Base-by-base conservation (phyloP, 2,888 invertebrate species). In the Leptopilina drosophilae region DNA sequence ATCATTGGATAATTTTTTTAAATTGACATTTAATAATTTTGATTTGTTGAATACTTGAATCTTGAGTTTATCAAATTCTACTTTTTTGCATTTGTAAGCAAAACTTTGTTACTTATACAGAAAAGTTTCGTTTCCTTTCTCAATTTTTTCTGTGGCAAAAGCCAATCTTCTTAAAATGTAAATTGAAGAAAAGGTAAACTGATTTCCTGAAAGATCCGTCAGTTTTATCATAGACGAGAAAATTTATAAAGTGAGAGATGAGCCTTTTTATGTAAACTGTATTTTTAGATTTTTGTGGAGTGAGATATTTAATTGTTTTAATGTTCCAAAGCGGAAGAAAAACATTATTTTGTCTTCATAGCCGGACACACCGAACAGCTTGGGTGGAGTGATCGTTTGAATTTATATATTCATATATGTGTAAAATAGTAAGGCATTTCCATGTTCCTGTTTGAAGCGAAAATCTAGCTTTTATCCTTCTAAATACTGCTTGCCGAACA, bases 341-440 rank as follows among this genome's bases (percentile, higher is more conserved):
- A 64, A 64, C 33, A 33, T 33, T 11, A 9, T 33, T 12, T 33
- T 64, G 11, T 14, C 20, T 9, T 12, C 6, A 12, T 46, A 9
- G 46, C 7, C 9, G 46, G 46, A 46, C 11, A 26, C 11, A 26
- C 12, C 33, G 12, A 26, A 11, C 33, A 33, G 33, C 33, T 33
- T 5, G 20, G 20, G 0, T 20, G 20, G 20, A 2, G 33, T 33
- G 33, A 64, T 64, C 64, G 7, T 26, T 26, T 64, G 64, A 26
- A 64, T 64, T 64, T 64, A 64, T 64, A 9, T 26, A 64, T 64
- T 64, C 64, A 64, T 64, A 33, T 64, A 42, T 42, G 64, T 64
- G 26, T 26, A 64, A 26, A 64, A 11, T 64, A 64, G 11, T 2
- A 20, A 64, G 26, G 33, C 12, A 64, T 64, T 64, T 64, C 26